These are phyloP conservation scores for Xiphorhynchus erythropygius DNA, from an alignment of 2,797 vertebrate species.

Conservation along the genomic window DNA sequence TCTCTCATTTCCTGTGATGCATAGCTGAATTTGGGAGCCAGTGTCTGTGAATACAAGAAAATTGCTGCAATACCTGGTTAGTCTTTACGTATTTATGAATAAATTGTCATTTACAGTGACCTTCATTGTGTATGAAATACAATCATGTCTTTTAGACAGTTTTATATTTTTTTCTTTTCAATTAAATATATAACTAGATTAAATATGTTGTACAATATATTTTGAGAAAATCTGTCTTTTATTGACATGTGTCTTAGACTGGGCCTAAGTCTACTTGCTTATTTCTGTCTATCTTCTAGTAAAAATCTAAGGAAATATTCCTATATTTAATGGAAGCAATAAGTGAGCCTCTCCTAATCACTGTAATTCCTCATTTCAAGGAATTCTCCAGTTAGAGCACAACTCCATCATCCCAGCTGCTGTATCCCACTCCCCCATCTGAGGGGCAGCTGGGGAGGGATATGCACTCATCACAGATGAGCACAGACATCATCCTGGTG, in stretches of 20 bases:
- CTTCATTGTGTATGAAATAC: background rate
- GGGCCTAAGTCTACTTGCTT: background rate
- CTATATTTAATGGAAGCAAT: background rate
- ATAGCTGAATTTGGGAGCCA: constrained; percentile 30
- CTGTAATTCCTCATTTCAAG: background rate
- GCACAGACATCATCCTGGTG: too few relatives aligned
- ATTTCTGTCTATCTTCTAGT: background rate
- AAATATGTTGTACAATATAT: background rate
- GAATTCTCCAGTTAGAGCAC: background rate
- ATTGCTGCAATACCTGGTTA: constrained; percentile 13
- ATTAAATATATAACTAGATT: background rate
- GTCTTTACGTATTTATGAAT: background rate
- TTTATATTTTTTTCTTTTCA: background rate
- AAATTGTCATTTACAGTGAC: background rate
- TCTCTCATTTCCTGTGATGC: constrained; percentile 38
- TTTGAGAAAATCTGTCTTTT: background rate
- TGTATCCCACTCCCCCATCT: background rate
- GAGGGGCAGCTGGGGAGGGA: background rate
- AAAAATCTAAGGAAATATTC: background rate
- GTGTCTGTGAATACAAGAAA: background rate
- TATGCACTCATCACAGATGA: fast-evolving
- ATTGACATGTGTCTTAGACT: background rate
- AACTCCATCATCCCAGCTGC: background rate
- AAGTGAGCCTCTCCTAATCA: background rate
- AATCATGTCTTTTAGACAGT: background rate